Conservation (phyloP, 2,113 vertebrate species). For the Plotosus lineatus region DNA sequence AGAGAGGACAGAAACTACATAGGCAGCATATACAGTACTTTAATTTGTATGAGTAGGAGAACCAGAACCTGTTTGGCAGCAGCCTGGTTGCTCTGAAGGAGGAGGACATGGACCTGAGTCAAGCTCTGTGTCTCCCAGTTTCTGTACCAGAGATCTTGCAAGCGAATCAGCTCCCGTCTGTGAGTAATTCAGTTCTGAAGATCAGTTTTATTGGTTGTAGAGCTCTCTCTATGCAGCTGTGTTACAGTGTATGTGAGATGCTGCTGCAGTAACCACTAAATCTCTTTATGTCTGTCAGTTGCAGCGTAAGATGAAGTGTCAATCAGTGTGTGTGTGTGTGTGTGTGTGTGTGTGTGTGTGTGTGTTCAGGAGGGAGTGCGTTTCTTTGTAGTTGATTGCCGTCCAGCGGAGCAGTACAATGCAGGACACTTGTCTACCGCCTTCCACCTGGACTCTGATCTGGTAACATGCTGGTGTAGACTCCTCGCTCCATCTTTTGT, state of each 20-base stretch:
- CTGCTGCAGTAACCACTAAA: neutral
- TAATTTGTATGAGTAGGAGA: constrained; percentile 74
- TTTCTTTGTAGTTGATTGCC: constrained; percentile 97
- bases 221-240: neutral
- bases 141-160: constrained; percentile 97
- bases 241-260: neutral
- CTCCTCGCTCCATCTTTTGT: neutral
- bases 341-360: neutral
- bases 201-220: neutral
- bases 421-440: constrained; percentile 96
- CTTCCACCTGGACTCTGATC: constrained; percentile 97
- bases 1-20: neutral
- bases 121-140: constrained; percentile 91
- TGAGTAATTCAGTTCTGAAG: constrained; percentile 60
- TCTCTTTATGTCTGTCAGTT: neutral
- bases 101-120: constrained; percentile 93
- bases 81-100: constrained; percentile 93
- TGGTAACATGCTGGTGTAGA: constrained; percentile 74
- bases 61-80: constrained; percentile 95
- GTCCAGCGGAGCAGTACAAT: constrained; percentile 98
- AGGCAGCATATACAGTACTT: neutral
- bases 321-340: neutral
- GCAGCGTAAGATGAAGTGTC: neutral
- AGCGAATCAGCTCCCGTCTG: constrained; percentile 94
- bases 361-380: constrained; percentile 87